Evolutionary conservation across 2,113 vertebrate genomes (phyloP), one percentile per base, ranked within the genome.

Genomic region (Pungitius pungitius): DNA sequence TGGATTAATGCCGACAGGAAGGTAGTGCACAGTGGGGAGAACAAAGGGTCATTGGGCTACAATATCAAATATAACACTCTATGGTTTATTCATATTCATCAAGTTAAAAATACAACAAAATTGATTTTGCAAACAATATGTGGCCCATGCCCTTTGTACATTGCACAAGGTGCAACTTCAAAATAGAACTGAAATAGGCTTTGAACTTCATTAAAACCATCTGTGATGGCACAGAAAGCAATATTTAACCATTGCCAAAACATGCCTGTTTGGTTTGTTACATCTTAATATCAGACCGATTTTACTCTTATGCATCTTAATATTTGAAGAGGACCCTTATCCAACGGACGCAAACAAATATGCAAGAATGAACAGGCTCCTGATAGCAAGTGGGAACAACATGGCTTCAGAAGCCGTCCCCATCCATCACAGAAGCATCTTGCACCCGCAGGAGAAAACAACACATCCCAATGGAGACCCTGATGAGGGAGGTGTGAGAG

Each of bases 381-480:
- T 26, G 6, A 35, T 8, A 26, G n/a, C 1, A 14, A 12, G 2
- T 13, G 7, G 22, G 18, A 18, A 15, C 6, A 13, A 22, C 20
- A 4, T 40, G n/a, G 24, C 26, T 26, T 5, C 35, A 15, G 45
- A 40, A 26, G 8, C 13, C 35, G 6, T 17, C 3, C 20, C 54
- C 2, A 22, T 30, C n/a, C 43, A 56, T 45, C 5, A 45, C 35
- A 35, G 35, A 63, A 12, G 15, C 62, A 54, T 73, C 57, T 64
- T 58, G 30, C 26, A 60, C 49, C 18, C 10, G 15, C 12, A 27
- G 22, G 10, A 40, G 40, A 60, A 65, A 79, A 79, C 83, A 86
- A 84, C 82, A 87, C 65, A 57, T 63, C 63, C 81, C 82, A 81
- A 86, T 82, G 81, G 68, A 85, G 40, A 11, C 62, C 51, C 47